phyloP scores from a whole-genome alignment of 2,797 vertebrate genomes.

The Threskiornis aethiopicus region DNA sequence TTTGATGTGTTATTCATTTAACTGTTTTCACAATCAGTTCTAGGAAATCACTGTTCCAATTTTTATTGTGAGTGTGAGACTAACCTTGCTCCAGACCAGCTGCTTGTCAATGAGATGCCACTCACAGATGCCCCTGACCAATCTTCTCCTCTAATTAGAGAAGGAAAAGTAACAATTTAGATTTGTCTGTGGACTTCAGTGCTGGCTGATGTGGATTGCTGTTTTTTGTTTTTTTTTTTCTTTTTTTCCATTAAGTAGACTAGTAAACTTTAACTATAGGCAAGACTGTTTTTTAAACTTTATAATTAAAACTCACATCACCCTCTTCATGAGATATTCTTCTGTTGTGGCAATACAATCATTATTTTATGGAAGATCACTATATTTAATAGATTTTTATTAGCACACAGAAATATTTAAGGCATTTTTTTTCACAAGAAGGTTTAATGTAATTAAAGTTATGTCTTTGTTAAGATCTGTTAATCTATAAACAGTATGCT shows the following conservation, averaged over 20 bases:
- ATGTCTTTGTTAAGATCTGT: not conserved
- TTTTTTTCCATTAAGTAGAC: not conserved
- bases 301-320: not conserved
- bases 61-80: not conserved
- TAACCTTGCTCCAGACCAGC: not conserved
- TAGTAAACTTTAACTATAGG: not conserved
- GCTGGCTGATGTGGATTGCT: not conserved
- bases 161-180: not conserved
- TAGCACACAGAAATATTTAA: not conserved
- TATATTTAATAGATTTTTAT: not conserved
- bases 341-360: not conserved
- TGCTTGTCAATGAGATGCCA: not conserved
- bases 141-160: constrained; percentile 26
- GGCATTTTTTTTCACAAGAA: not conserved
- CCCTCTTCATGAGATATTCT: not conserved
- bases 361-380: not conserved
- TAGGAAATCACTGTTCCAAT: not conserved
- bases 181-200: not conserved
- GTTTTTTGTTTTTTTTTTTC: accelerated
- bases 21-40: not conserved
- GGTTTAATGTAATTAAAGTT: not conserved
- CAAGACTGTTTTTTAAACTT: not conserved
- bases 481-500: not conserved
- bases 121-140: not conserved
- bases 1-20: not conserved